Evolutionary conservation across 2,888 invertebrate species (phyloP).

Genomic region (Cheilosia grossa): DNA sequence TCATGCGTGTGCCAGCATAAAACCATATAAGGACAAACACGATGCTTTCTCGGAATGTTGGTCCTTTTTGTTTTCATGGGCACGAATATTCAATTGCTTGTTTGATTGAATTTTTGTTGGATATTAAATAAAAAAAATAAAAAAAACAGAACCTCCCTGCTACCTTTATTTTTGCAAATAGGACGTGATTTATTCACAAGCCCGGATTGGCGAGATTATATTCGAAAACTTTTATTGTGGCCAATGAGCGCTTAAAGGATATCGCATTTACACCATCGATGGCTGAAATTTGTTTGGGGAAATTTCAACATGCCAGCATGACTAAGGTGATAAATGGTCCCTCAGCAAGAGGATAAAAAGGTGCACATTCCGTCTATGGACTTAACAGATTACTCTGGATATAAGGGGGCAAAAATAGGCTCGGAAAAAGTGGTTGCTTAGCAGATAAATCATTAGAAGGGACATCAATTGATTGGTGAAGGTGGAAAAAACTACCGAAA

Average conservation of each 20-base stretch:
- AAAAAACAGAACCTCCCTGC: not conserved
- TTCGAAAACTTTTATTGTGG: constrained; percentile 59
- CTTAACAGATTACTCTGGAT: not conserved
- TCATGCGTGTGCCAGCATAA: constrained; percentile 19
- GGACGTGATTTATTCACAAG: constrained; percentile 46
- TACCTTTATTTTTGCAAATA: constrained; percentile 20
- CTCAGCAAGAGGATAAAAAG: not conserved
- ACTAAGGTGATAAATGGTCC: constrained; percentile 25
- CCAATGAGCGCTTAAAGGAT: constrained; percentile 23
- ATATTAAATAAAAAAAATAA: constrained; percentile 19
- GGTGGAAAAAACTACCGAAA: too few species aligned
- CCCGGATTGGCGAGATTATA: constrained; percentile 52
- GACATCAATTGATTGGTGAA: too few species aligned
- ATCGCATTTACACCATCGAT: constrained; percentile 48
- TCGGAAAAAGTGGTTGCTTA: too few species aligned
- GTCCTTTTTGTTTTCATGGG: constrained; percentile 11
- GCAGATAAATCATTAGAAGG: too few species aligned
- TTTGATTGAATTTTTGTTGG: constrained; percentile 63
- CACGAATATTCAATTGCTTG: not conserved
- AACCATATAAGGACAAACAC: constrained; percentile 12
- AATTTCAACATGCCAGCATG: constrained; percentile 11
- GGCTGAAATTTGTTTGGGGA: not conserved
- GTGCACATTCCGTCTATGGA: not conserved
- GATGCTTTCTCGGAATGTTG: constrained; percentile 16
- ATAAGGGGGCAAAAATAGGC: too few species aligned